phyloP scores from a whole-genome alignment of 2,113 vertebrate species.

The Xiphophorus couchianus region DNA sequence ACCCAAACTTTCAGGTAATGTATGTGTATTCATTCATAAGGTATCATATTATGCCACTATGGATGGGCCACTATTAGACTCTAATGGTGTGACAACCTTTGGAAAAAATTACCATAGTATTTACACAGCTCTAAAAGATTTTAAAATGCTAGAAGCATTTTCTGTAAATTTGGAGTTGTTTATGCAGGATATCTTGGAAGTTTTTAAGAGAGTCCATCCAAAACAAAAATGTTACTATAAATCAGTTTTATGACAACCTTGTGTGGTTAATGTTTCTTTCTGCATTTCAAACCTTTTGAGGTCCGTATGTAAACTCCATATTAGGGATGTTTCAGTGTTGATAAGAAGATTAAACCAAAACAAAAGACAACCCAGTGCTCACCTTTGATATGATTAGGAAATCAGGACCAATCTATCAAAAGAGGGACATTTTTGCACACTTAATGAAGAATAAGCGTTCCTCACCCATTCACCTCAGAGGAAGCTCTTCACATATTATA shows the following conservation, averaged over 20 bases:
- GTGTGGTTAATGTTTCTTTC: not conserved
- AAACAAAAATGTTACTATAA: not conserved
- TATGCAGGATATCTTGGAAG: not conserved
- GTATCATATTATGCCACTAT: not conserved
- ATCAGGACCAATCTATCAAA: slow-evolving; percentile 14
- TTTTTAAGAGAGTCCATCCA: not conserved
- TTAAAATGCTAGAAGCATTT: not conserved
- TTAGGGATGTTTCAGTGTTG: slow-evolving; percentile 4
- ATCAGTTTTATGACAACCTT: not conserved
- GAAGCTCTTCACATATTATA: slow-evolving; percentile 44
- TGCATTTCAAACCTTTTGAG: not conserved
- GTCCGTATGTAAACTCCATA: not conserved
- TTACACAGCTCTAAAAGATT: not conserved
- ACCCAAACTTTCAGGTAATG: slow-evolving; percentile 95
- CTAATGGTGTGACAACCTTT: no score
- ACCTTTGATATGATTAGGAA: slow-evolving; percentile 18
- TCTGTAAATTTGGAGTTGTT: not conserved
- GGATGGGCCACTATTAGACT: no score
- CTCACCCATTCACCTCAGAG: slow-evolving; percentile 19
- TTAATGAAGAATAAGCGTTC: slow-evolving; percentile 27
- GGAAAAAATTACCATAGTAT: not conserved
- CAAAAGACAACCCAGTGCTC: not conserved
- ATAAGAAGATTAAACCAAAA: not conserved
- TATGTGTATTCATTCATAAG: not conserved
- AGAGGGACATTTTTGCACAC: not conserved